Percentiles rank a stretch among this genome's conserved stretches.
These are phyloP conservation scores for Episyrphus balteatus DNA, from an alignment of 1,140 invertebrate species.

Conservation along the genomic window DNA sequence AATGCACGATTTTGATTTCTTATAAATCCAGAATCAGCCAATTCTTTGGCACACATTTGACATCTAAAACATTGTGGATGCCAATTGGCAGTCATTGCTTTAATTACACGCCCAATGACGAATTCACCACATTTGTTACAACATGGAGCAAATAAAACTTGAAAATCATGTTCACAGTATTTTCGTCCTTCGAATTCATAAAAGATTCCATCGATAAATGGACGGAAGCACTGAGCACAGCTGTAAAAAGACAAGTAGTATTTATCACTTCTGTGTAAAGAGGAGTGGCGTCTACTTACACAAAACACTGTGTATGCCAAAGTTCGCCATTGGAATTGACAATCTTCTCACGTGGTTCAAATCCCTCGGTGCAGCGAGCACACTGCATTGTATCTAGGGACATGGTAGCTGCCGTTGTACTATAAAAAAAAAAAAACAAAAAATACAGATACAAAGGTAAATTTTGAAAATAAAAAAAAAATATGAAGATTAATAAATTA, in stretches of 20 bases:
- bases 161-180: conserved; percentile 99
- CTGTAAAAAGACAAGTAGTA: conserved; percentile 41
- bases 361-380: conserved; percentile 86
- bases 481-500: background rate
- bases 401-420: conserved; percentile 44
- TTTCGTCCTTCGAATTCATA: conserved; percentile 99
- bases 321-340: conserved; percentile 97
- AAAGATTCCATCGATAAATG: conserved; percentile 95
- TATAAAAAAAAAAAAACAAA: background rate
- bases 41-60: conserved; percentile 77
- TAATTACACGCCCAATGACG: conserved; percentile 95
- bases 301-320: conserved; percentile 98
- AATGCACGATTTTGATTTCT: conserved; percentile 85
- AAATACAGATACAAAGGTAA: conserved; percentile 1
- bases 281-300: conserved; percentile 57
- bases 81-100: conserved; percentile 98
- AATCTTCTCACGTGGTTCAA: conserved; percentile 93
- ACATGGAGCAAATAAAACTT: conserved; percentile 95
- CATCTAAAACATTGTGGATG: conserved; percentile 96
- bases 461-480: conserved; percentile 1
- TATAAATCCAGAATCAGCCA: conserved; percentile 96
- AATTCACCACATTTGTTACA: conserved; percentile 96
- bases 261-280: conserved; percentile 4
- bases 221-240: conserved; percentile 96
- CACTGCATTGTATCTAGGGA: conserved; percentile 84